Base-by-base conservation (phyloP, 2,113 vertebrate genomes). In the Charadrius vociferus region DNA sequence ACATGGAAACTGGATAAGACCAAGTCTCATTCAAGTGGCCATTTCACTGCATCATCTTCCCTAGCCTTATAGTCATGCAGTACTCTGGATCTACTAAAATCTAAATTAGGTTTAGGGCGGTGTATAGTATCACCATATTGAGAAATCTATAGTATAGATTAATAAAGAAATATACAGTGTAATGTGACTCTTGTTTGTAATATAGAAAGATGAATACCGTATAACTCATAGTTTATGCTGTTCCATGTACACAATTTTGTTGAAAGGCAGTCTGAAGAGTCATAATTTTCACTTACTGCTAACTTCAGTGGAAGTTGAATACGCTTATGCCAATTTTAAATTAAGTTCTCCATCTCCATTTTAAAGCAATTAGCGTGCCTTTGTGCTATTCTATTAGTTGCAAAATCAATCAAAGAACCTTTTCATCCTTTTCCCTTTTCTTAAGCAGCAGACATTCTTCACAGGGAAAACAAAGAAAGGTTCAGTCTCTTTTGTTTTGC, bases 401-500 rank as follows among this genome's bases (percentile, higher is more conserved):
- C 20, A 91, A 94, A 97, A 91, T 94, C 79, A 93, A 88, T 88
- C 73, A 93, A 87, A 87, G 19, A 12, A 87, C 14, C 53, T 87
- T 89, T 91, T 83, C 23, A 77, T 85, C 91, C 52, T 92, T 95
- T 79, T 79, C 32, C 9, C 27, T 88, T 92, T 90, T 77, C n/a
- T 92, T 70, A 79, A 82, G 34, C 50, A 58, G 83, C 71, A 74
- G 26, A 58, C 50, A 67, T 73, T 88, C 26, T 86, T 55, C 43
- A 59, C n/a, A 86, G 73, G 47, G 63, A 73, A 86, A 93, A 96
- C 85, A 94, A 90, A 94, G 81, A 72, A 50, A 62, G 4, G 20
- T 77, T 94, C 77, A 58, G 26, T n/a, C 43, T 81, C 52, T 49
- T 86, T 92, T 92, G 23, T 91, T 94, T 94, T 71, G 26, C 26